Conservation (phyloP, 2,113 vertebrate genomes). For the Otolemur garnettii region DNA sequence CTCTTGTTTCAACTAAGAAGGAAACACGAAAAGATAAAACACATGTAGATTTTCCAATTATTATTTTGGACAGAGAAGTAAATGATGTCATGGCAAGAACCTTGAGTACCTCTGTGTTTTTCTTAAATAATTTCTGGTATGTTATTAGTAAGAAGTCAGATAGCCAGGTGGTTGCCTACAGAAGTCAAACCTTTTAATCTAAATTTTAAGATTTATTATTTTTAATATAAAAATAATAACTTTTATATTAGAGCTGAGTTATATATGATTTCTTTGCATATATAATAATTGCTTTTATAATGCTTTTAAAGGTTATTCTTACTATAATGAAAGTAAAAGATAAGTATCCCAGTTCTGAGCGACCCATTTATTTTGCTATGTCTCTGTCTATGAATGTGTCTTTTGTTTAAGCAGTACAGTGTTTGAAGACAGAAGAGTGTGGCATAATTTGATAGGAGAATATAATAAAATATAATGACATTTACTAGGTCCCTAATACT, state of each 20-base stretch:
- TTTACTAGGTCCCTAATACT: constrained; percentile 57
- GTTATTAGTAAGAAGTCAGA: neutral
- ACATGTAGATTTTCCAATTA: neutral
- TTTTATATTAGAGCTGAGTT: neutral
- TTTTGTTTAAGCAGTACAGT: constrained; percentile 58
- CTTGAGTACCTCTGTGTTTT: neutral
- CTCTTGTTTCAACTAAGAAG: neutral
- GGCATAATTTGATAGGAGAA: constrained; percentile 62
- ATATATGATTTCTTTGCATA: neutral
- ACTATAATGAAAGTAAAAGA: neutral
- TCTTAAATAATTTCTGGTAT: neutral
- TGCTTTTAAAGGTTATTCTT: constrained; percentile 3
- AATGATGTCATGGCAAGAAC: neutral
- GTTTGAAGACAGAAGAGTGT: neutral
- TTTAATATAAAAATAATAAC: neutral
- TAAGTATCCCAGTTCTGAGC: neutral
- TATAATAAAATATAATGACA: constrained; percentile 69
- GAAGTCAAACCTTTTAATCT: constrained; percentile 53
- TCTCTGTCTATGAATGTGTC: neutral
- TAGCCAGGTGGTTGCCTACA: neutral
- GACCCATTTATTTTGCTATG: neutral
- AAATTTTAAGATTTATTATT: constrained; percentile 7
- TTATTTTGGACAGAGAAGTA: constrained; percentile 31
- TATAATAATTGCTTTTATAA: neutral
- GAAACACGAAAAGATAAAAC: neutral